These are phyloP conservation scores for Halesus radiatus DNA, from an alignment of 1,140 invertebrate genomes.

Conservation along the genomic window DNA sequence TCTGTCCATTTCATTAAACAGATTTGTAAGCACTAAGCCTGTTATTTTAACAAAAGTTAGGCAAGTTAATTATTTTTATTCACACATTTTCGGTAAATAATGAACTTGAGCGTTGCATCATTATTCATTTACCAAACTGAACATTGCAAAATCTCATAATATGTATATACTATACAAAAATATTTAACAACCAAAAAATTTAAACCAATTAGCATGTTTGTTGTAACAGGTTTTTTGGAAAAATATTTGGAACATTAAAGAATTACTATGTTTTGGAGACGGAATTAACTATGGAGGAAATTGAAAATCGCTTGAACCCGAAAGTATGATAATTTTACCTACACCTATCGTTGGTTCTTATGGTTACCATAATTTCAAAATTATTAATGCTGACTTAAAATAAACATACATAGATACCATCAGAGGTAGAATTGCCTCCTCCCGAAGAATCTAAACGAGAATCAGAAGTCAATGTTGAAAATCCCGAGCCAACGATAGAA, in stretches of 20 bases:
- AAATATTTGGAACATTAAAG: constrained; percentile 38
- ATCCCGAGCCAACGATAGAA: background rate
- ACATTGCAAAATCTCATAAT: background rate
- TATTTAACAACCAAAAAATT: background rate
- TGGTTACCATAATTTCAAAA: no score
- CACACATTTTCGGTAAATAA: background rate
- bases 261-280: constrained; percentile 45
- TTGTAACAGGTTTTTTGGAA: constrained; percentile 43
- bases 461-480: constrained; percentile 12
- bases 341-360: no score
- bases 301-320: constrained; percentile 32
- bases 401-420: background rate
- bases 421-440: constrained; percentile 12
- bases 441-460: constrained; percentile 18
- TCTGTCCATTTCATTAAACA: constrained; percentile 22
- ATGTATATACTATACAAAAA: no score
- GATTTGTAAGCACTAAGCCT: constrained; percentile 37
- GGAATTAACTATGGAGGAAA: constrained; percentile 38
- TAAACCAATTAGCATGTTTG: background rate
- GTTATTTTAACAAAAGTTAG: constrained; percentile 34
- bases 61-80: background rate
- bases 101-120: background rate
- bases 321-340: background rate
- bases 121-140: background rate
- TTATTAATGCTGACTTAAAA: background rate